A percentile compares a stretch with the other conserved stretches of the same genome.
These are phyloP conservation scores for Anas flavirostris DNA, from an alignment of 2,797 vertebrate species.

Conservation along the genomic window DNA sequence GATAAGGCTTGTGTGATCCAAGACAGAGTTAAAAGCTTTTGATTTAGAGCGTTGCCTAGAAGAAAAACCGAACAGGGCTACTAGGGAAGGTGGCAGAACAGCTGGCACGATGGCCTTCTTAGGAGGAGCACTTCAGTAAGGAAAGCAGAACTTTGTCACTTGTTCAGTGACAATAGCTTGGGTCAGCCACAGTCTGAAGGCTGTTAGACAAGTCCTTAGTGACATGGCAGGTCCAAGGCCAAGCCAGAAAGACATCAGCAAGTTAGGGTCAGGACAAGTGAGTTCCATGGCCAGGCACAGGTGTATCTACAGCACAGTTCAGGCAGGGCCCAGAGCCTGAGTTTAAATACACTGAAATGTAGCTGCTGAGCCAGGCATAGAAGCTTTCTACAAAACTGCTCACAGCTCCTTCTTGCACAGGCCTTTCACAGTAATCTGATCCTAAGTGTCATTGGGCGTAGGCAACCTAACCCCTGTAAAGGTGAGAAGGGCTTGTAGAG, in stretches of 20 bases:
- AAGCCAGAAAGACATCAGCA: background rate
- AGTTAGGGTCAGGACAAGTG: background rate
- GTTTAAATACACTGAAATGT: background rate
- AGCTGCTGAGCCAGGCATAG: background rate
- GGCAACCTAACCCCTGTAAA: accelerated
- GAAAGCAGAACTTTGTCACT: background rate
- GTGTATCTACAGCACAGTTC: accelerated
- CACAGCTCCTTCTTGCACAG: background rate
- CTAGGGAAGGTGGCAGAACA: background rate
- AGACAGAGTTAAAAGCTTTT: background rate
- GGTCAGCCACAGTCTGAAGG: background rate
- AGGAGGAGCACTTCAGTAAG: background rate
- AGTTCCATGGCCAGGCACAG: accelerated
- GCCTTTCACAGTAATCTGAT: background rate
- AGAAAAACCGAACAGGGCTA: background rate
- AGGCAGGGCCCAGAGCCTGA: background rate
- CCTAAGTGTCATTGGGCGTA: accelerated
- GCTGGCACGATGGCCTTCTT: background rate
- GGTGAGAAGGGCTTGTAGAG: background rate
- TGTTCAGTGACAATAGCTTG: background rate
- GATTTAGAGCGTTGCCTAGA: background rate
- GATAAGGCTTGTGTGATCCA: background rate
- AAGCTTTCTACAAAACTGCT: background rate
- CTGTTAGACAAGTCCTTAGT: background rate
- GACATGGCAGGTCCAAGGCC: background rate